Evolutionary conservation across 2,113 vertebrate genomes (phyloP), one percentile per base, ranked within the genome.

Genomic region (Mionectes macconnelli): DNA sequence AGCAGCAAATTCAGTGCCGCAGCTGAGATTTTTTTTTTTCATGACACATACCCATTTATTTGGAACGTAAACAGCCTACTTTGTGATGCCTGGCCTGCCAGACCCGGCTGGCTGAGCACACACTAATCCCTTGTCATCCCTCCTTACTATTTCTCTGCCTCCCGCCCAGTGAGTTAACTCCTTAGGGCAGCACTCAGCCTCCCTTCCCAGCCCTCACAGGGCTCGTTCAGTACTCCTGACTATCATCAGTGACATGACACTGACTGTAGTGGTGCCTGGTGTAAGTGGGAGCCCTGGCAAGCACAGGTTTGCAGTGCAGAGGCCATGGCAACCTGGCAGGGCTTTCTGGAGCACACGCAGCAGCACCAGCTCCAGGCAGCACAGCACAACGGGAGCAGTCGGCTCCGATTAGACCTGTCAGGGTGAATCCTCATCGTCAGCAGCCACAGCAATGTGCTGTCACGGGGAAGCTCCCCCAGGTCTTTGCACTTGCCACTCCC

Each of bases 91-190:
- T 30, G 50, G 85, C 83, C 67, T 80, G 82, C 44, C 92, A 92
- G 85, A 70, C n/a, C 24, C 16, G 19, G 40, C 77, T 78, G 49
- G 60, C 47, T 89, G 67, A 95, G 78, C 52, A n/a, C 60, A 84
- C 62, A 30, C 74, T 93, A 93, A 94, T 92, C 66, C 81, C 74
- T 78, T 84, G 84, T 82, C 84, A 91, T 62, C 81, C 95, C 70
- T 64, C 74, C 74, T 88, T 56, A 77, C 16, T 76, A 27, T 70
- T 70, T 23, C 28, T 8, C n/a, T 53, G 19, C 27, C 47, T 79
- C 57, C 68, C 0, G 5, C 31, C 64, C n/a, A 76, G 66, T 1
- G 8, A 66, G 27, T 79, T 89, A 88, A 83, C 63, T 73, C 83
- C 68, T 23, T 24, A 57, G 20, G 57, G 70, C 67, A 86, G 57